Percentiles rank a stretch among this genome's conserved stretches.
Evolutionary conservation across 2,113 vertebrate genomes (phyloP).

Genomic region (Panurus biarmicus): DNA sequence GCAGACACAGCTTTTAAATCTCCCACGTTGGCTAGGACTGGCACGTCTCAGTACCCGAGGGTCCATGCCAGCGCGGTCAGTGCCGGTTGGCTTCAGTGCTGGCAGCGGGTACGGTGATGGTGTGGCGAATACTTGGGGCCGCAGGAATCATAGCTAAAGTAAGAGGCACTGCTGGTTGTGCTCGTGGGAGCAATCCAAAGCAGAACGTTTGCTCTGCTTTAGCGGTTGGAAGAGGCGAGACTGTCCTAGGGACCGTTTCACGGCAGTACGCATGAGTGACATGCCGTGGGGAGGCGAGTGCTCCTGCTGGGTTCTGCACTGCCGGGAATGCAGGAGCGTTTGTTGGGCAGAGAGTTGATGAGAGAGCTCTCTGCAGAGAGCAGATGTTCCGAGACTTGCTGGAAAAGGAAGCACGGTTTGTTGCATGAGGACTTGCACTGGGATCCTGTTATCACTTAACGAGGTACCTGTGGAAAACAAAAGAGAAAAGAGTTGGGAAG

Average conservation of each 20-base stretch:
- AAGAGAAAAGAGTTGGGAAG: neutral
- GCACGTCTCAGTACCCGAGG: neutral
- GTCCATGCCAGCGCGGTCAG: neutral
- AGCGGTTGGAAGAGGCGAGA: neutral
- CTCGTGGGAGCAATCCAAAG: neutral
- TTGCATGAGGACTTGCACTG: neutral
- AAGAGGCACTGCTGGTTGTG: neutral
- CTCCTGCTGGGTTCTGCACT: neutral
- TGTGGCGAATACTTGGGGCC: neutral
- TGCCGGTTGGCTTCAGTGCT: too few species aligned
- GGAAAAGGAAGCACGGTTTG: neutral
- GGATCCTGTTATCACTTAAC: neutral
- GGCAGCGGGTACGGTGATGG: neutral
- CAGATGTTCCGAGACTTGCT: too few species aligned
- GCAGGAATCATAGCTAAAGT: neutral
- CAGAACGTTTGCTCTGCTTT: neutral
- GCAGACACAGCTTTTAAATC: neutral
- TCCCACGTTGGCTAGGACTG: neutral
- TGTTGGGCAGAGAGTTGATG: neutral
- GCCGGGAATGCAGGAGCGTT: neutral
- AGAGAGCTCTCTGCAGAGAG: too few species aligned
- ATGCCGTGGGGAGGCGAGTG: neutral
- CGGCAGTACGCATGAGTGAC: neutral
- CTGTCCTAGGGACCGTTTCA: neutral
- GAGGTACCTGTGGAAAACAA: neutral